Conservation (phyloP, 2,113 vertebrate species). For the Hypanus sabinus region DNA sequence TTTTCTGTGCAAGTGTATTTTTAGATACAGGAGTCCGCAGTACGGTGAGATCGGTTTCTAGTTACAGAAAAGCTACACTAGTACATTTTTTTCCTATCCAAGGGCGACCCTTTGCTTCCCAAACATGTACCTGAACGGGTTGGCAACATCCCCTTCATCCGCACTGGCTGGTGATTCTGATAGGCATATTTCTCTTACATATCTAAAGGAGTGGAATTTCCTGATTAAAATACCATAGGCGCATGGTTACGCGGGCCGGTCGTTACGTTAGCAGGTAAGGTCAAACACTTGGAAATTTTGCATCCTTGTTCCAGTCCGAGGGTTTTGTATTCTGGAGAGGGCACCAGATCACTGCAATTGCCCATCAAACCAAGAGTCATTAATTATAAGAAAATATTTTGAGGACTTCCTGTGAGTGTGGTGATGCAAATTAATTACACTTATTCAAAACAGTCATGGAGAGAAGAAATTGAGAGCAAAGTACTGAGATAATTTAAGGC, state of each 20-base stretch:
- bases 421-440: neutral
- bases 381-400: neutral
- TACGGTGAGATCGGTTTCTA: neutral
- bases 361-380: neutral
- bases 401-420: neutral
- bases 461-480: neutral
- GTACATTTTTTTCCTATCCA: neutral
- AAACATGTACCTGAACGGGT: neutral
- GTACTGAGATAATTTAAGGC: neutral
- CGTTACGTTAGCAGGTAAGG: neutral
- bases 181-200: neutral
- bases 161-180: neutral
- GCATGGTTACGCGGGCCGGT: too few relatives aligned
- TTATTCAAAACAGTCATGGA: neutral
- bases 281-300: neutral
- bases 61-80: neutral
- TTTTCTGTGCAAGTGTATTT: neutral
- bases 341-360: too few relatives aligned
- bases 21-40: neutral
- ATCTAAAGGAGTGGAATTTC: neutral
- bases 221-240: neutral
- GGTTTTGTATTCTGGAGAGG: neutral
- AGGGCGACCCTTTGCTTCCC: neutral
- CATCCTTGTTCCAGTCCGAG: neutral
- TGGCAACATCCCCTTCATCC: neutral